Evolutionary conservation across 2,888 invertebrate genomes (phyloP).

Genomic region (Philaethria dido): DNA sequence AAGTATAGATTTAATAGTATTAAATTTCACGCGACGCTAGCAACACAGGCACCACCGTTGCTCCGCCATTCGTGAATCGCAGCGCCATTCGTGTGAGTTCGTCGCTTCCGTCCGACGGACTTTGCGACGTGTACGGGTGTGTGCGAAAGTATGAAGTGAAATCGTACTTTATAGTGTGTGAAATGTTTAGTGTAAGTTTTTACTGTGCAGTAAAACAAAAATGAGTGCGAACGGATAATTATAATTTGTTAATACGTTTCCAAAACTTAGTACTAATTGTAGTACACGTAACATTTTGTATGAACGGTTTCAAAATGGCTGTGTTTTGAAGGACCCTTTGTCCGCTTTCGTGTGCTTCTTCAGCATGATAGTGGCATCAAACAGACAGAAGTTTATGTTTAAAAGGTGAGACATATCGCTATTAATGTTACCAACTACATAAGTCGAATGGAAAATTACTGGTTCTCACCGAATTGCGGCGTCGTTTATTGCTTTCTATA

Average conservation of each 20-base stretch:
- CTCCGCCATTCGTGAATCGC: conserved; percentile 52
- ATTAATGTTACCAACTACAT: conserved; percentile 55
- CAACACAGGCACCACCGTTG: conserved; percentile 52
- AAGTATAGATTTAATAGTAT: conserved; percentile 47
- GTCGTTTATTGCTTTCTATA: conserved; percentile 78
- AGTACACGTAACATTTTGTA: conserved; percentile 80
- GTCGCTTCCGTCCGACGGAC: conserved; percentile 74
- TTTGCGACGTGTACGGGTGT: conserved; percentile 80
- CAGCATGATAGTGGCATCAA: conserved; percentile 88
- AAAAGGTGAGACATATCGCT: conserved; percentile 83
- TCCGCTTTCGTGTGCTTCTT: conserved; percentile 85
- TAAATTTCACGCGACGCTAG: conserved; percentile 47
- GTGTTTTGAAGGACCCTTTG: conserved; percentile 88
- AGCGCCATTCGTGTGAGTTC: conserved; percentile 68
- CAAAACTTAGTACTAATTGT: conserved; percentile 63
- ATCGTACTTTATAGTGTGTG: conserved; percentile 80
- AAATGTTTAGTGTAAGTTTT: conserved; percentile 82
- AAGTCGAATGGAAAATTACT: conserved; percentile 73
- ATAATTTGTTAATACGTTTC: conserved; percentile 55
- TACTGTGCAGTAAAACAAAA: conserved; percentile 76
- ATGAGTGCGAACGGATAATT: conserved; percentile 81
- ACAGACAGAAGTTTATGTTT: conserved; percentile 85
- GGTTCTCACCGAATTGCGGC: conserved; percentile 67
- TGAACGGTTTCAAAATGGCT: conserved; percentile 87
- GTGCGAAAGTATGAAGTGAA: conserved; percentile 83